A percentile compares a stretch with the other conserved stretches of the same genome.
These are phyloP conservation scores for Chydorus sphaericus DNA, from an alignment of 2,888 invertebrate species.

Conservation along the genomic window DNA sequence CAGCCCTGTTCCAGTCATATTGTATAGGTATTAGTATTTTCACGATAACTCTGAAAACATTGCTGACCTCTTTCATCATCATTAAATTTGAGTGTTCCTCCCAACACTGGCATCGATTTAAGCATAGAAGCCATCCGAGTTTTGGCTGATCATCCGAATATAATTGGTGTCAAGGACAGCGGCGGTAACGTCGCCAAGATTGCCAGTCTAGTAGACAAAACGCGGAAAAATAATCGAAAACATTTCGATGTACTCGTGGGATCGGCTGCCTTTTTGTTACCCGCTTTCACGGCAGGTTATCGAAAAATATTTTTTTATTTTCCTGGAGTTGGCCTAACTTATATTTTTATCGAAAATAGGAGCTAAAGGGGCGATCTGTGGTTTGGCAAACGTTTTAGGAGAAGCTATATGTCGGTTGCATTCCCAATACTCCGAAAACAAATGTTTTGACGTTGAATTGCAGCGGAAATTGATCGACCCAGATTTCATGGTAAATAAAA, in stretches of 20 bases:
- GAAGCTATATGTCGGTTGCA: slow-evolving; percentile 31
- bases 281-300: slow-evolving; percentile 35
- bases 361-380: slow-evolving; percentile 35
- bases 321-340: too few relatives aligned
- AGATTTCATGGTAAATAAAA: slow-evolving; percentile 33
- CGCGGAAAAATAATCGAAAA: slow-evolving; percentile 26
- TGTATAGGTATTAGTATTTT: too few relatives aligned
- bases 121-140: slow-evolving; percentile 29
- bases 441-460: slow-evolving; percentile 30
- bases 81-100: slow-evolving; percentile 39
- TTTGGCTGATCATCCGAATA: slow-evolving; percentile 37
- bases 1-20: slow-evolving; percentile 35
- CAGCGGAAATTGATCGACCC: slow-evolving; percentile 35
- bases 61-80: too few relatives aligned
- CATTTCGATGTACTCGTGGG: slow-evolving; percentile 40
- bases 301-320: too few relatives aligned
- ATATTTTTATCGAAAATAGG: too few relatives aligned
- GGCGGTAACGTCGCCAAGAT: slow-evolving; percentile 39
- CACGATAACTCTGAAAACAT: too few relatives aligned
- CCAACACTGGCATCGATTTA: slow-evolving; percentile 38
- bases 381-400: slow-evolving; percentile 37
- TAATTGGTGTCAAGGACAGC: slow-evolving; percentile 41
- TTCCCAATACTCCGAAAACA: slow-evolving; percentile 26
- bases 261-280: slow-evolving; percentile 38
- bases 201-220: slow-evolving; percentile 31